phyloP scores from a whole-genome alignment of 2,113 vertebrate species.

The Brachypodius melanocephalos region DNA sequence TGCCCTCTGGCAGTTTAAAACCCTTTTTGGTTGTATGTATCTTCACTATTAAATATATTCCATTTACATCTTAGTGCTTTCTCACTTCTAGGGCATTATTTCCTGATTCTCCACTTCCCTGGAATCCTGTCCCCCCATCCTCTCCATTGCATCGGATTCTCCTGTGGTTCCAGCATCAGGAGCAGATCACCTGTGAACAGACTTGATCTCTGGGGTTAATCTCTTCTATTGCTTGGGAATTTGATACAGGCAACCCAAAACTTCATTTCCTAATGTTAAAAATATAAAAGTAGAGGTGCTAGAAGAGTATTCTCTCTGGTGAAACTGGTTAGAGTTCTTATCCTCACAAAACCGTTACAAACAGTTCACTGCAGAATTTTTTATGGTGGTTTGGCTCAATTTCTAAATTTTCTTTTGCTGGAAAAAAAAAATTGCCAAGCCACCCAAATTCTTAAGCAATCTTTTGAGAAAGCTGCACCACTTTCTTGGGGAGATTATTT shows the following conservation, averaged over 20 bases:
- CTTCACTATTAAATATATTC: not conserved
- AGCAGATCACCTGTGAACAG: not conserved
- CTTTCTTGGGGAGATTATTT: not conserved
- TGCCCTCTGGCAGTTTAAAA: not conserved
- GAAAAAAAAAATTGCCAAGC: not conserved
- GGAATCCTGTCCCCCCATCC: not conserved
- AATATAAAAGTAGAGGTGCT: not conserved
- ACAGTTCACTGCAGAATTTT: not conserved
- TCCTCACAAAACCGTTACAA: not conserved
- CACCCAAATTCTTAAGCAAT: not conserved
- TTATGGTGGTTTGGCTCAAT: not conserved
- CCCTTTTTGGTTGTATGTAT: not conserved
- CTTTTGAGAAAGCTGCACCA: not conserved
- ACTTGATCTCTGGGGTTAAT: not conserved
- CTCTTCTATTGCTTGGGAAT: not conserved
- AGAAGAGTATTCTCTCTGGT: not conserved
- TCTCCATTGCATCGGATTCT: not conserved
- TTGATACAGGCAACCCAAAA: not conserved
- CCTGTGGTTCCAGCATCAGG: not conserved
- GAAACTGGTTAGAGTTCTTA: not conserved
- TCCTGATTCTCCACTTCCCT: not conserved
- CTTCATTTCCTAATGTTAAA: not conserved
- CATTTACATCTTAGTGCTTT: not conserved
- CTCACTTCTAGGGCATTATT: not conserved
- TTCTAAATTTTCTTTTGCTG: not conserved